phyloP scores from a whole-genome alignment of 2,113 vertebrate genomes.

The Ascaphus truei region DNA sequence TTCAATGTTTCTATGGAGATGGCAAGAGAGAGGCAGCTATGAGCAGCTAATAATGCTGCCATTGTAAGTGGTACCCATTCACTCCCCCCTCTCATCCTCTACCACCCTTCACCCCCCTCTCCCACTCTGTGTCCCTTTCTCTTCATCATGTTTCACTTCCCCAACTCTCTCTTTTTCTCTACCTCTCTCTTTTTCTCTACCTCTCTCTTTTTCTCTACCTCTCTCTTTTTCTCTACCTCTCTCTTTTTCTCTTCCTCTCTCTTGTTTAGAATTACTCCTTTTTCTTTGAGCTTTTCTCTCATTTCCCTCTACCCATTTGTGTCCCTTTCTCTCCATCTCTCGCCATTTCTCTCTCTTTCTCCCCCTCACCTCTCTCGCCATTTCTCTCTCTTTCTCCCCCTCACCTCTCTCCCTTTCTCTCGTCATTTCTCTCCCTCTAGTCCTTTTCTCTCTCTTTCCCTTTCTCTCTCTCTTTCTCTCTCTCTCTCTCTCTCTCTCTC shows the following conservation, averaged over 20 bases:
- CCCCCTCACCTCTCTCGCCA: not conserved
- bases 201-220: not conserved
- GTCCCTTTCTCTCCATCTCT: not conserved
- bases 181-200: not conserved
- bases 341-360: not conserved
- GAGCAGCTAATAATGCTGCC: not conserved
- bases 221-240: not conserved
- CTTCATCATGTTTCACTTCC: not conserved
- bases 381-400: not conserved
- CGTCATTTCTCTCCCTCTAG: too few relatives aligned
- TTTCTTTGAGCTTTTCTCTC: not conserved
- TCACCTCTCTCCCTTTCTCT: not conserved
- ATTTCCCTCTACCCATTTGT: not conserved
- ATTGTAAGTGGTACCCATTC: constrained; percentile 1
- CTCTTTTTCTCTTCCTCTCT: not conserved
- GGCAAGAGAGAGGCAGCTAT: constrained; percentile 7
- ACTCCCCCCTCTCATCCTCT: not conserved
- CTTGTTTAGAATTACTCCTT: too few relatives aligned
- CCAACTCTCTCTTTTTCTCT: not conserved
- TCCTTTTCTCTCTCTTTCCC: too few relatives aligned
- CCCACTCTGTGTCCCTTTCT: not conserved
- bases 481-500: not conserved
- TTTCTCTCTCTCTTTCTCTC: too few relatives aligned
- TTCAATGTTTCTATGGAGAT: constrained; percentile 27
- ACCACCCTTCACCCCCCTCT: not conserved